Evolutionary conservation across 2,888 invertebrate genomes (phyloP).

Genomic region (Aleiodes leptofemur): DNA sequence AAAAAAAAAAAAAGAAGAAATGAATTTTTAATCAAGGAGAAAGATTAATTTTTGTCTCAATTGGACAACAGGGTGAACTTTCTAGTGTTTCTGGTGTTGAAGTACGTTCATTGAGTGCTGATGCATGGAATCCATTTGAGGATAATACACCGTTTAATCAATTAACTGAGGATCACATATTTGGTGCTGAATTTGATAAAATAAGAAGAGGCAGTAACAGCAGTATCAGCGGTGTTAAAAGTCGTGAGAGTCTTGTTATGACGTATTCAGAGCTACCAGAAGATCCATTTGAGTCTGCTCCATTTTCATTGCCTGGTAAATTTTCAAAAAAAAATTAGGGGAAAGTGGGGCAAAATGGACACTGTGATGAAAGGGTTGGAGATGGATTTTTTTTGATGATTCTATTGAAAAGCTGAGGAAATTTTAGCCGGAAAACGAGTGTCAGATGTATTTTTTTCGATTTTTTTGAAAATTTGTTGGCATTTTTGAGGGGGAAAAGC

Average conservation of each 20-base stretch:
- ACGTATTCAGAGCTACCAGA: slow-evolving; percentile 79
- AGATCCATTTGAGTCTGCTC: slow-evolving; percentile 89
- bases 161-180: slow-evolving; percentile 87
- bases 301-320: slow-evolving; percentile 85
- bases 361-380: too few species aligned
- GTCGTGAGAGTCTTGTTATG: slow-evolving; percentile 83
- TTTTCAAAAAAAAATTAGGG: slow-evolving; percentile 60
- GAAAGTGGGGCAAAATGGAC: too few species aligned
- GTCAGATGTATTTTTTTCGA: too few species aligned
- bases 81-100: slow-evolving; percentile 70
- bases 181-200: slow-evolving; percentile 88
- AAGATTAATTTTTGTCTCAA: slow-evolving; percentile 1
- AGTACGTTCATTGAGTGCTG: slow-evolving; percentile 76
- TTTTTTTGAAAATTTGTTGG: too few species aligned
- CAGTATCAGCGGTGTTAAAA: slow-evolving; percentile 84
- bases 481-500: too few species aligned
- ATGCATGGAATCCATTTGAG: slow-evolving; percentile 91
- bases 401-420: too few species aligned
- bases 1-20: not conserved
- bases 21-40: slow-evolving; percentile 3
- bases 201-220: slow-evolving; percentile 87
- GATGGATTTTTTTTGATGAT: too few species aligned
- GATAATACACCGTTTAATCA: slow-evolving; percentile 83
- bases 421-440: too few species aligned
- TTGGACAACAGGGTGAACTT: slow-evolving; percentile 71